These are phyloP conservation scores for Tenthredo scrophulariae DNA, from an alignment of 2,888 invertebrate genomes.

Conservation along the genomic window DNA sequence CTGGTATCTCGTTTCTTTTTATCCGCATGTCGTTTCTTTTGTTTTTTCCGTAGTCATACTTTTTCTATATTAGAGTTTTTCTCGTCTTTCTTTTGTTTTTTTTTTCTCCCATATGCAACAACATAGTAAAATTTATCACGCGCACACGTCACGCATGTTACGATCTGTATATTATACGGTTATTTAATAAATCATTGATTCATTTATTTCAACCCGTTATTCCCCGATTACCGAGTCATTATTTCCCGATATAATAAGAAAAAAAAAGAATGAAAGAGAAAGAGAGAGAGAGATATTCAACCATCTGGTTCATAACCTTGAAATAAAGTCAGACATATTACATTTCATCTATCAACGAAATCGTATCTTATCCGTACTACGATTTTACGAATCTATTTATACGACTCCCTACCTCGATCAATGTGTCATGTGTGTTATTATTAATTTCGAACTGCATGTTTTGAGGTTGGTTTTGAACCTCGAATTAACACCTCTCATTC, in stretches of 20 bases:
- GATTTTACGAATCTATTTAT: background rate
- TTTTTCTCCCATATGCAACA: background rate
- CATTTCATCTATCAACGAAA: background rate
- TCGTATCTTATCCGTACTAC: background rate
- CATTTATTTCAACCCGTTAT: background rate
- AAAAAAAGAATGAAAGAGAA: background rate
- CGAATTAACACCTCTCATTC: background rate
- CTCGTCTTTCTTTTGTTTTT: background rate
- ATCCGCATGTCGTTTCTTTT: background rate
- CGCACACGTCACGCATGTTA: background rate
- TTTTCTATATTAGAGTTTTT: background rate
- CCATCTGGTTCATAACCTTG: conserved; percentile 5
- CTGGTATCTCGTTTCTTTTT: background rate
- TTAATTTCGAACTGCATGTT: background rate
- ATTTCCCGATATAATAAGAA: background rate
- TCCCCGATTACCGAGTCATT: background rate
- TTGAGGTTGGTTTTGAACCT: conserved; percentile 6
- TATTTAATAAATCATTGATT: background rate
- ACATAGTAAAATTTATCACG: background rate
- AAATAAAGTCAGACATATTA: background rate
- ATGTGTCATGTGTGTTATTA: background rate
- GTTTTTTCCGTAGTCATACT: background rate
- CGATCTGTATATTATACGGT: background rate
- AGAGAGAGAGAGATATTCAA: background rate
- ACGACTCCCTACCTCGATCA: background rate